phyloP scores from a whole-genome alignment of 1,140 invertebrate species.

The Drosophila nannoptera region DNA sequence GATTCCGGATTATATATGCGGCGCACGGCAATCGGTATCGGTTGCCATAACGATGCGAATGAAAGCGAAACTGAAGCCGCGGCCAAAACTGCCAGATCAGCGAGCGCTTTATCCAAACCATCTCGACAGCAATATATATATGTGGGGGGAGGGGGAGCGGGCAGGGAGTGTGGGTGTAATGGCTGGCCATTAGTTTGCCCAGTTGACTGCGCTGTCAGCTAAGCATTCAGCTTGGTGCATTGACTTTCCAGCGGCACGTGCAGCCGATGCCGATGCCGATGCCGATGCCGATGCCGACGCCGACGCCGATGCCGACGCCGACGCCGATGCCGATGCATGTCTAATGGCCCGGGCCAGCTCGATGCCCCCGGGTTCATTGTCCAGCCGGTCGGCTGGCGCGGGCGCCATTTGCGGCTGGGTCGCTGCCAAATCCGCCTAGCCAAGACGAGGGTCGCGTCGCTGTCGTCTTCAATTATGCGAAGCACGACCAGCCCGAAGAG shows the following conservation, averaged over 20 bases:
- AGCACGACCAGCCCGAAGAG: slow-evolving; percentile 41
- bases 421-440: slow-evolving; percentile 35
- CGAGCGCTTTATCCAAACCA: slow-evolving; percentile 15
- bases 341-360: slow-evolving; percentile 26
- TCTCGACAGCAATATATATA: slow-evolving; percentile 14
- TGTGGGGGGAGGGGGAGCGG: no score
- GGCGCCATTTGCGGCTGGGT: slow-evolving; percentile 28
- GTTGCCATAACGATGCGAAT: slow-evolving; percentile 19
- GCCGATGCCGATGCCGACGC: no score
- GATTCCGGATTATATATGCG: slow-evolving; percentile 41
- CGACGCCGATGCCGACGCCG: no score
- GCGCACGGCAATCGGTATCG: slow-evolving; percentile 19
- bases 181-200: slow-evolving; percentile 29
- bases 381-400: slow-evolving; percentile 8
- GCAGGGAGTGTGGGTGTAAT: no score
- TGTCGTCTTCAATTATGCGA: slow-evolving; percentile 53
- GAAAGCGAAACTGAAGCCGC: slow-evolving; percentile 42
- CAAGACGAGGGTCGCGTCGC: background rate
- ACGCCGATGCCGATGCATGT: slow-evolving; percentile 37
- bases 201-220: slow-evolving; percentile 13
- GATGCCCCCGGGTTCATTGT: slow-evolving; percentile 28
- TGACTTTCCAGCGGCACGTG: slow-evolving; percentile 41
- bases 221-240: slow-evolving; percentile 22
- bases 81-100: slow-evolving; percentile 4
- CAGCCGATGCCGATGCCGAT: slow-evolving; percentile 28